Evolutionary conservation across 2,797 vertebrate genomes (phyloP), one percentile per base, ranked within the genome.

Genomic region (Balearica regulorum): DNA sequence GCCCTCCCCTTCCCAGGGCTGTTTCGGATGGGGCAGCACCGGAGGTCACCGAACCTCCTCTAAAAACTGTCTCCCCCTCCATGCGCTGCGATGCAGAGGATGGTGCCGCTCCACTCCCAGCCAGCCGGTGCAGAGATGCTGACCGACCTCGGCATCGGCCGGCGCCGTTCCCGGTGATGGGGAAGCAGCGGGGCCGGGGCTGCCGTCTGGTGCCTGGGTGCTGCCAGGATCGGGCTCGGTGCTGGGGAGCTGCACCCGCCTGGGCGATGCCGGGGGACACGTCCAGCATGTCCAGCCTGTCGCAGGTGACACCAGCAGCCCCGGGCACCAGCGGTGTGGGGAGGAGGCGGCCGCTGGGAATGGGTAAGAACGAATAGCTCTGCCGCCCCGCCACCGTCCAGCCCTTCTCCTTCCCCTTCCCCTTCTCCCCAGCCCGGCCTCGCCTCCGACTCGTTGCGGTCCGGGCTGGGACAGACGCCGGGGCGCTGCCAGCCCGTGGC

Each of bases 301-400:
- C 2, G 0, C 71, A 11, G 35, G 51, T 19, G 43, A 87, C 78
- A 62, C 43, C 87, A 4, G 58, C 25, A 19, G 57, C 31, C 22
- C 28, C 1, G 3, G 33, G 48, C 20, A 43, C 2, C 1, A 3
- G 48, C 0, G 1, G 53, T 16, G 4, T 0, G 0, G 48, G 11
- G 29, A 29, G 21, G 39, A 35, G 53, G 33, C 0, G 2, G 29
- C 29, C 55, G 16, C 55, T 3, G 25, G 62, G 43, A 73, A 37
- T 2, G 35, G 39, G 11, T 14, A 28, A 83, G 54, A 65, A 57
- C 7, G 3, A 53, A 49, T 72, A 49, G 0, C 15, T 71, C 64
- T 37, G 51, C 20, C 61, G 18, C 35, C 22, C 16, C 0, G 1
- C 3, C 31, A 16, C 41, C 3, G 0, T 37, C 28, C 71, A 49